Conservation (phyloP, 2,113 vertebrate species). For the Cyanoramphus novaezelandiae region DNA sequence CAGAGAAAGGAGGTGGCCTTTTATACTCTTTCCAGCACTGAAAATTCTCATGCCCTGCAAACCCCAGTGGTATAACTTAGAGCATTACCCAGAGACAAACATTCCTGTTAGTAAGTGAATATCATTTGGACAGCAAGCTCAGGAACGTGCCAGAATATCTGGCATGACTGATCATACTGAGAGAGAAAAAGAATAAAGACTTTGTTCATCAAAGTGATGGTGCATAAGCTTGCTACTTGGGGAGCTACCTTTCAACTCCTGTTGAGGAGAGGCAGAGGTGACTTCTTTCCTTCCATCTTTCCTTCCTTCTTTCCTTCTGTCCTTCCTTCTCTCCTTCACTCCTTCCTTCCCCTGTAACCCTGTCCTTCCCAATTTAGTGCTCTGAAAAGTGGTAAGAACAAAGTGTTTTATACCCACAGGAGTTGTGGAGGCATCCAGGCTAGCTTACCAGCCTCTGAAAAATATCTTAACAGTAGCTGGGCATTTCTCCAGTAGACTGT, state of each 20-base stretch:
- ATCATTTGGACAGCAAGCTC: constrained; percentile 31
- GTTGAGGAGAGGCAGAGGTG: neutral
- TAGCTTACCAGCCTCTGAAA: neutral
- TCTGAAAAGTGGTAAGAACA: neutral
- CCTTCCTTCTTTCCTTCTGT: no score
- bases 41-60: constrained; percentile 76
- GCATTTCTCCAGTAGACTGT: neutral
- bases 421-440: neutral
- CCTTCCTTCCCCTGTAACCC: neutral
- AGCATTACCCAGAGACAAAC: constrained; percentile 63
- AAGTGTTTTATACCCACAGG: neutral
- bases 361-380: neutral
- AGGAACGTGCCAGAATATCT: constrained; percentile 14
- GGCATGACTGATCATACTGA: neutral
- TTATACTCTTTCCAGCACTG: constrained; percentile 51
- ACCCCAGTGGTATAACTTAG: constrained; percentile 17
- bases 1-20: constrained; percentile 46
- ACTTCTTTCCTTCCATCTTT: fast-evolving
- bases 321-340: no score
- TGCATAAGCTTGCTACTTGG: neutral
- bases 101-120: constrained; percentile 43
- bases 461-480: neutral
- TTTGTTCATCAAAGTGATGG: constrained; percentile 28
- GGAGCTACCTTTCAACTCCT: neutral
- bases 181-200: constrained; percentile 32